Evolutionary conservation across 2,888 invertebrate species (phyloP), one percentile per base, ranked within the genome.

Genomic region (Agonum fuliginosum): DNA sequence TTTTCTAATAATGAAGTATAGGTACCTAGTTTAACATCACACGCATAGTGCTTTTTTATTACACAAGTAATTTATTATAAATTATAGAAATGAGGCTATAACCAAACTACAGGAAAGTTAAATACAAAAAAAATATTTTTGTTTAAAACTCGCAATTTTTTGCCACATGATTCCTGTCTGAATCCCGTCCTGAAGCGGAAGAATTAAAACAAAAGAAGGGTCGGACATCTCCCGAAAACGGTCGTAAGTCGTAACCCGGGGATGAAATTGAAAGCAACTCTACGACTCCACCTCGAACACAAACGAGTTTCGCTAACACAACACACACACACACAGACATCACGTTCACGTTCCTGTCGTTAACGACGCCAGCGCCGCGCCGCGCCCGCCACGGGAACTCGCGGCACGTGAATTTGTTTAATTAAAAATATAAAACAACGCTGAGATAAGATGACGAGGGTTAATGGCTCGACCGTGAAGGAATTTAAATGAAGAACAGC

Each of bases 371-470:
- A 62, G 19, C 34, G 14, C 30, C 30, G 30, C 34, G 48, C 17
- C 17, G 2, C 17, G 20, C 14, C 48, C 17, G 4, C 19, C 17
- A 1, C 19, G 20, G 48, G 48, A 48, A 48, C 8, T 17, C 2
- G 8, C 17, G 14, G 10, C 30, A 62, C 34, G 30, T 30, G 62
- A 62, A 71, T 51, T 48, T 71, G 30, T 71, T 71, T 71, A 48
- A 71, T 71, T 48, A 71, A 71, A 43, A 51, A 51, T 51, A 51
- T 71, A 71, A 71, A 71, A 71, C 71, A 71, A 71, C 48, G 37
- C 17, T 20, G 20, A 37, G 67, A 71, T 27, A 24, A 71, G 51
- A 71, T 67, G 46, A 70, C 30, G 27, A 19, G 41, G 48, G 51
- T 71, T 71, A 71, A 51, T 51, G 48, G 22, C 27, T n/a, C 3